Evolutionary conservation across 1,140 invertebrate genomes (phyloP), one percentile per base, ranked within the genome.

Genomic region (Papilio glaucus): DNA sequence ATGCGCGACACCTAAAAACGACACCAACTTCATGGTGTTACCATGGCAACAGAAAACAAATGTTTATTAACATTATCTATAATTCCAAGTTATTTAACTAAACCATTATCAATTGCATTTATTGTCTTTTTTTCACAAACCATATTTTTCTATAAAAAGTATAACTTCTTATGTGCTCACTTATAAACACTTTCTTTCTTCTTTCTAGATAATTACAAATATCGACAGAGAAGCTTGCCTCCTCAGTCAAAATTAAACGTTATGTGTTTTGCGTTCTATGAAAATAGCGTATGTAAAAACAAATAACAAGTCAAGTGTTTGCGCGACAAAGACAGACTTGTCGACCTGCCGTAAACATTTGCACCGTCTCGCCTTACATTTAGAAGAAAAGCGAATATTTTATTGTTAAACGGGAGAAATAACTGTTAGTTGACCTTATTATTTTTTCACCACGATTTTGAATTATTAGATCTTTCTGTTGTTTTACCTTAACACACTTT

Each of bases 271-370:
- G 12, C 39, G 13, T 45, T 4, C 6, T n/a, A 29, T 45, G 39
- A 45, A 45, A n/a, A 45, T 13, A 5, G 10, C 26, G 39, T 45
- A 39, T 65, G 41, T 45, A 8, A 33, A 24, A 21, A 15, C 65
- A 68, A 42, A 68, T 41, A 68, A 8, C 38, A 45, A 18, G 39
- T 45, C 41, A n/a, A 68, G 39, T 68, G 65, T 68, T 68, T 68
- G 65, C 39, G 39, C 41, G 39, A 15, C 39, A 65, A 12, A 24
- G 39, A 15, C 39, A 65, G n/a, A 24, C n/a, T 65, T 39, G 62
- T 65, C 4, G 41, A 18, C 41, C 15, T 9, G 21, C 9, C 9
- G 39, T 39, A 68, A 68, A 68, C 21, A 68, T 68, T 68, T 12
- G 18, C 24, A 12, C n/a, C 7, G 37, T 39, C n/a, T 21, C 4